These are phyloP conservation scores for Dicrostonyx torquatus DNA, from an alignment of 2,797 vertebrate genomes.

Conservation along the genomic window DNA sequence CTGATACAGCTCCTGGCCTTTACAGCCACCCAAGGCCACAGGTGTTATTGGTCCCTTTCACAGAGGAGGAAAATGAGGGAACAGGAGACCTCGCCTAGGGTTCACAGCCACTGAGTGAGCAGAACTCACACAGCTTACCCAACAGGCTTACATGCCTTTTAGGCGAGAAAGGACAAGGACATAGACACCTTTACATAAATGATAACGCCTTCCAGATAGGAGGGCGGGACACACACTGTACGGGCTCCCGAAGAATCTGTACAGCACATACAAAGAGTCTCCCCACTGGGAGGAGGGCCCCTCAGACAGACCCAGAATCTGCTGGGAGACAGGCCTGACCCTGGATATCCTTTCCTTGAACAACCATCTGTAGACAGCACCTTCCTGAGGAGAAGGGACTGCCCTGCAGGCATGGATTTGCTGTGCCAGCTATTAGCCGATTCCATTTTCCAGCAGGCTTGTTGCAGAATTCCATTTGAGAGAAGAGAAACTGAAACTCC, in stretches of 20 bases:
- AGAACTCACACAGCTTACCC: not conserved
- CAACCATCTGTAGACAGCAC: not conserved
- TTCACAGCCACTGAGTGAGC: not conserved
- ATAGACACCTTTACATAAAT: not conserved
- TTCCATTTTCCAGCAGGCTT: not conserved
- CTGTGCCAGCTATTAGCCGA: not conserved
- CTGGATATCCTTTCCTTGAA: not conserved
- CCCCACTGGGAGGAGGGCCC: not conserved
- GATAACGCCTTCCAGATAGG: slow-evolving; percentile 13
- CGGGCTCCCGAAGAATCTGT: not conserved
- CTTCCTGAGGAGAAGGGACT: not conserved
- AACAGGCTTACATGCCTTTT: not conserved
- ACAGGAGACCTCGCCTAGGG: not conserved
- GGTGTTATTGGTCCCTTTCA: not conserved
- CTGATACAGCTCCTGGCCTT: rapidly evolving
- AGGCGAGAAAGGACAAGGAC: slow-evolving; percentile 36
- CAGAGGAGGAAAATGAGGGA: not conserved
- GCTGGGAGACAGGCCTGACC: not conserved
- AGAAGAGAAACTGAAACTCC: slow-evolving; percentile 7
- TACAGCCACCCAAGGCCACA: not conserved
- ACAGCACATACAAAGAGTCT: not conserved
- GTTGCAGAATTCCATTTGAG: not conserved
- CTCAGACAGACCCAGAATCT: not conserved
- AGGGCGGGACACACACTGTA: not conserved
- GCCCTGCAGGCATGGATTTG: not conserved